A percentile compares a stretch with the other conserved stretches of the same genome.
These are phyloP conservation scores for Loriculus beryllinus DNA, from an alignment of 2,797 vertebrate genomes.

Conservation along the genomic window DNA sequence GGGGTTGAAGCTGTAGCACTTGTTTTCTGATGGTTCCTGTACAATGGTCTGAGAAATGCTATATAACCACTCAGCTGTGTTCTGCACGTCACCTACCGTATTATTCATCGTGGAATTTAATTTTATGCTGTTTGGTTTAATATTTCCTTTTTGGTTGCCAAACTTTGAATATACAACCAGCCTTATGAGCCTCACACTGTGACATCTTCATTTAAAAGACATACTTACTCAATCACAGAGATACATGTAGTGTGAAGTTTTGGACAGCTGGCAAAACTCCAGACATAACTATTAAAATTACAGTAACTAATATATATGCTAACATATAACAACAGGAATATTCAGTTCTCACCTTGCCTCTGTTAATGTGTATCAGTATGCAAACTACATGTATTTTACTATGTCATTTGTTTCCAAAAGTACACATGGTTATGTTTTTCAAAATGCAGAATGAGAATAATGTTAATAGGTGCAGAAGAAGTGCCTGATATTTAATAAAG, in stretches of 20 bases:
- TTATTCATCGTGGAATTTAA: neutral
- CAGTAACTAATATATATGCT: neutral
- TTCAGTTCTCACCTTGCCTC: neutral
- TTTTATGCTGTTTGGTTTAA: neutral
- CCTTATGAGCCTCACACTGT: neutral
- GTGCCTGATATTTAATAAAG: neutral
- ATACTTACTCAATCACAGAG: neutral
- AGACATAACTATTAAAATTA: neutral
- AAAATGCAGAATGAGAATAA: neutral
- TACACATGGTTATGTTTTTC: neutral
- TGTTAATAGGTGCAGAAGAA: neutral
- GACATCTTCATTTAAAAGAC: conserved; percentile 5
- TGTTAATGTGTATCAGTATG: neutral
- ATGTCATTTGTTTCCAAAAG: neutral
- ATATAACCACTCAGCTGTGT: neutral
- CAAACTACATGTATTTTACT: neutral
- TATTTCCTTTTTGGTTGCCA: conserved; percentile 4
- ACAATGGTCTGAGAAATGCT: neutral
- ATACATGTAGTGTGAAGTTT: neutral
- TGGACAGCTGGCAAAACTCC: neutral
- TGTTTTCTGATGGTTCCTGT: neutral
- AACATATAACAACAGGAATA: neutral
- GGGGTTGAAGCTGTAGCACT: neutral
- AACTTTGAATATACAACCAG: conserved; percentile 1
- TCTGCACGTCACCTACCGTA: neutral